Percentiles rank a stretch among this genome's conserved stretches.
These are phyloP conservation scores for Apodemia hepburni DNA, from an alignment of 2,888 invertebrate species.

Conservation along the genomic window DNA sequence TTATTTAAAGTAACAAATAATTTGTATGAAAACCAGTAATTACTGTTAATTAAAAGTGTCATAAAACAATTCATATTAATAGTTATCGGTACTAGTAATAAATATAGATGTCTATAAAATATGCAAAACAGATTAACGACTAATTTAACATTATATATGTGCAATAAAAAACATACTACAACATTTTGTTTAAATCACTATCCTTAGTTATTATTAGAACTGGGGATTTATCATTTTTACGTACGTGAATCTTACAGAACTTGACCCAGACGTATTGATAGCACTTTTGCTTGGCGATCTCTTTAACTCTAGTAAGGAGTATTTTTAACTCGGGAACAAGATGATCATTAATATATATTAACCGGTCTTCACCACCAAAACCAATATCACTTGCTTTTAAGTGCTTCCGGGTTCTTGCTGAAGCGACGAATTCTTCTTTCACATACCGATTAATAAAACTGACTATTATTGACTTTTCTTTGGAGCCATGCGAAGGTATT, in stretches of 20 bases:
- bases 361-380: neutral
- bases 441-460: slow-evolving; percentile 8
- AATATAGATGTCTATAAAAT: too few relatives aligned
- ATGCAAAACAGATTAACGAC: too few relatives aligned
- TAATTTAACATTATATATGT: too few relatives aligned
- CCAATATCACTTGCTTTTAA: slow-evolving; percentile 6
- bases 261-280: slow-evolving; percentile 13
- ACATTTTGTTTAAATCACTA: too few relatives aligned
- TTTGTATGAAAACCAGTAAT: too few relatives aligned
- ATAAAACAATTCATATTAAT: too few relatives aligned
- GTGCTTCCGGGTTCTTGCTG: neutral
- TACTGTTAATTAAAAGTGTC: too few relatives aligned
- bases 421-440: slow-evolving; percentile 6
- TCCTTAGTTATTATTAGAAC: neutral
- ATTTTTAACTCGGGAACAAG: neutral
- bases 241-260: neutral
- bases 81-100: too few relatives aligned
- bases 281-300: neutral
- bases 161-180: too few relatives aligned
- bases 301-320: neutral
- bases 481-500: slow-evolving; percentile 1
- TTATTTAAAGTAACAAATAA: too few relatives aligned
- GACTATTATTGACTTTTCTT: neutral
- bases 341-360: slow-evolving; percentile 8
- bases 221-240: neutral